Evolutionary conservation across 2,113 vertebrate species (phyloP), one percentile per base, ranked within the genome.

Genomic region (Rana temporaria): DNA sequence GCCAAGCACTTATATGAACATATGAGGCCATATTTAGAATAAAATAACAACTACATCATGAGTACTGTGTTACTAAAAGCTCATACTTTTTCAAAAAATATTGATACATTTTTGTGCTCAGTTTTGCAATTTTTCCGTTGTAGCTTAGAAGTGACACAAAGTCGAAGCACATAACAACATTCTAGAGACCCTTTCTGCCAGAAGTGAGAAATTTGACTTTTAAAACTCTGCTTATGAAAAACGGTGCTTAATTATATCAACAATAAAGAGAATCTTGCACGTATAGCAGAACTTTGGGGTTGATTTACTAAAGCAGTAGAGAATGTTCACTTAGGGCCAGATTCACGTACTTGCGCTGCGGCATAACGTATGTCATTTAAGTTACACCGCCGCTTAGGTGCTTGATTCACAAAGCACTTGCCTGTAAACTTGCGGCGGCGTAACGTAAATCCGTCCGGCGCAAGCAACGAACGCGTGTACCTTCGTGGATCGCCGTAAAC

Each of bases 1-100:
- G 34, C 42, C 53, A 79, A 62, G 82, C 24, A 22, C 38, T 84
- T 26, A 84, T 72, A 59, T 24, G 18, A 83, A 11, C 72, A 78
- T 84, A 68, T 80, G 53, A 85, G 2, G 42, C 64, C 0, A 59
- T 1, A 24, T 42, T 63, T 6, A 62, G 14, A 56, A 11, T 62
- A 0, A 71, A 74, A 68, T 59, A 34, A 42, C 66, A 34, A 42
- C 66, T 38, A 76, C 72, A 76, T 42, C 30, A 69, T 52, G 11
- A 0, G 30, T 56, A 0, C 57, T 18, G 0, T 79, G 4, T 1
- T 59, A 34, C 8, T 68, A 62, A 69, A 2, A 11, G 55, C 62
- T 62, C 11, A 38, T 71, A 16, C 26, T 72, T n/a, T 70, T 12
- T 74, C 72, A 24, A 83, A 77, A 76, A 53, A 30, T 78, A 65